Percentiles rank a stretch among this genome's conserved stretches.
Evolutionary conservation across 1,140 invertebrate species (phyloP).

Genomic region (Muscidifurax raptorellus): DNA sequence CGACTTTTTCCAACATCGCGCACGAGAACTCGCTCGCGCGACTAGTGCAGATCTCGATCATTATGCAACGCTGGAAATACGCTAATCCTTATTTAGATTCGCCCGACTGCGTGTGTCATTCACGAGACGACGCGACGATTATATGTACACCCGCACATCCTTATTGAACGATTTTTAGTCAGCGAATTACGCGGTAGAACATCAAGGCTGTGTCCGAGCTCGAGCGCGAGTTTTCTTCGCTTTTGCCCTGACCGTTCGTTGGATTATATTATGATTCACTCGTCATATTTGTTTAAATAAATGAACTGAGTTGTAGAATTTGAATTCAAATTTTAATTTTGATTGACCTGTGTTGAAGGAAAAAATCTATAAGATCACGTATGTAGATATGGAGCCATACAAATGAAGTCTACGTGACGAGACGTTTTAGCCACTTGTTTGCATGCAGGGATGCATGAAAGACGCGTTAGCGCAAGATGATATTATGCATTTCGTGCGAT

Average conservation of each 20-base stretch:
- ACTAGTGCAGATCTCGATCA: background rate
- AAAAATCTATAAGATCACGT: no score
- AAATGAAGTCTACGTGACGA: background rate
- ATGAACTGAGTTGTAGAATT: no score
- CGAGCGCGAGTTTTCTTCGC: background rate
- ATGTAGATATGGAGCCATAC: background rate
- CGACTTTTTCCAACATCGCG: background rate
- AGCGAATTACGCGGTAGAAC: background rate
- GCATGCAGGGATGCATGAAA: conserved; percentile 7
- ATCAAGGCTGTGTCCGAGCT: background rate
- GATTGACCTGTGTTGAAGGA: no score
- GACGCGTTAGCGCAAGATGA: conserved; percentile 8
- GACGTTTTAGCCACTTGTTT: conserved; percentile 9
- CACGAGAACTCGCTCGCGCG: background rate
- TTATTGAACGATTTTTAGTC: conserved; percentile 42
- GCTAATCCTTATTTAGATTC: conserved; percentile 28
- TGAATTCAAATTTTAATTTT: no score
- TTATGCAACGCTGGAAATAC: background rate
- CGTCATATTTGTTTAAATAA: no score
- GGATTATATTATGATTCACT: no score
- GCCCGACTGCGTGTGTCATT: conserved; percentile 7
- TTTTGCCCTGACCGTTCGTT: background rate
- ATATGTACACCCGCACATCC: conserved; percentile 5
- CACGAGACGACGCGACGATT: background rate
- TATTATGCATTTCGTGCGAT: conserved; percentile 18